A percentile compares a stretch with the other conserved stretches of the same genome.
Evolutionary conservation across 2,797 vertebrate genomes (phyloP).

Genomic region (Synanceia verrucosa): DNA sequence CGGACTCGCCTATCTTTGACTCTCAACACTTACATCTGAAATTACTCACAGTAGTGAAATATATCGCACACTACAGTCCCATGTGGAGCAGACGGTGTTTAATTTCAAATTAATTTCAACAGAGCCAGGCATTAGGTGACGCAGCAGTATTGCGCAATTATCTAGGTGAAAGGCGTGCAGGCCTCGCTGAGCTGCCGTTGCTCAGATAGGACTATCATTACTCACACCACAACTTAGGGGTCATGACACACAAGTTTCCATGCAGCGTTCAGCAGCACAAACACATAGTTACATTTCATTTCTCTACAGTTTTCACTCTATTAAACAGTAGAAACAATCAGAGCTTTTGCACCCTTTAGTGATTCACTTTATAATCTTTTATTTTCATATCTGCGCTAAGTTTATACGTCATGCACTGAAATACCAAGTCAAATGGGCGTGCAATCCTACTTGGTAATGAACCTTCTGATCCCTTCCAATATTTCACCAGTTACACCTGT

Average conservation of each 20-base stretch:
- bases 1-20: no score
- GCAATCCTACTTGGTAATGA: no score
- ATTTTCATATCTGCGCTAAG: no score
- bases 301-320: no score
- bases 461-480: no score
- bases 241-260: neutral
- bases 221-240: slow-evolving; percentile 6
- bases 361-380: no score
- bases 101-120: neutral
- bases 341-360: no score
- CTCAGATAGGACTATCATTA: slow-evolving; percentile 69
- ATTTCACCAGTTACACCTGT: neutral
- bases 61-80: neutral
- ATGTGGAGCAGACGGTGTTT: neutral
- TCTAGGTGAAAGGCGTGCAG: slow-evolving; percentile 23
- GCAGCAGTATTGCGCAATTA: slow-evolving; percentile 1
- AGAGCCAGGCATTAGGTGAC: neutral
- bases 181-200: slow-evolving; percentile 35
- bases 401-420: no score
- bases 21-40: neutral
- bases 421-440: no score
- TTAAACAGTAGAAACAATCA: no score
- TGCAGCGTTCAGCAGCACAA: neutral
- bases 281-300: neutral
- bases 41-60: neutral